A percentile compares a stretch with the other conserved stretches of the same genome.
phyloP scores from a whole-genome alignment of 2,797 vertebrate species.

The Leptoclinus maculatus region DNA sequence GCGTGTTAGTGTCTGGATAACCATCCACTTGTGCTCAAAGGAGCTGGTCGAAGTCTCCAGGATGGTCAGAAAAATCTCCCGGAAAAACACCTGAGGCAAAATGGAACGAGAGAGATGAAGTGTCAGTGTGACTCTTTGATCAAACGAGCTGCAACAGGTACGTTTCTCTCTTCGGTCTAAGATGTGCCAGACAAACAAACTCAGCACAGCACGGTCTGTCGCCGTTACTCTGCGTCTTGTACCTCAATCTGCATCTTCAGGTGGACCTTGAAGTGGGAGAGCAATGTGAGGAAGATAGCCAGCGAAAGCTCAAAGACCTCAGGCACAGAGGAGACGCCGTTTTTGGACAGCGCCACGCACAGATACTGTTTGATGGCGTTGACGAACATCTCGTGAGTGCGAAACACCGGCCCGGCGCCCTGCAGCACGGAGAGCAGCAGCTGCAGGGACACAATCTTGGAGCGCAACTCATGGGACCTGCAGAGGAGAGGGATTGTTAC shows the following conservation, averaged over 20 bases:
- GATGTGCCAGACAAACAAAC: background rate
- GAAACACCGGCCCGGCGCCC: slow-evolving; percentile 94
- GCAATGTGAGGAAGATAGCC: slow-evolving; percentile 96
- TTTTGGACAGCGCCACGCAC: slow-evolving; percentile 97
- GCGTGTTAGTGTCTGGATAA: slow-evolving; percentile 97
- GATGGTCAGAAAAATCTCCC: slow-evolving; percentile 98
- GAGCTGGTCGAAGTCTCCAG: slow-evolving; percentile 97
- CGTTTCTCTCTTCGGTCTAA: background rate
- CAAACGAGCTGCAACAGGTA: background rate
- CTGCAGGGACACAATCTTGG: slow-evolving; percentile 96
- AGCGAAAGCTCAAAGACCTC: slow-evolving; percentile 97
- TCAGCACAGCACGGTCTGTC: background rate
- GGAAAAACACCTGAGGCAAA: slow-evolving; percentile 92
- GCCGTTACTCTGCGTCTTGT: slow-evolving; percentile 17
- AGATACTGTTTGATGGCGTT: slow-evolving; percentile 98
- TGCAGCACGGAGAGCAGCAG: slow-evolving; percentile 95
- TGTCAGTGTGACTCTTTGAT: background rate
- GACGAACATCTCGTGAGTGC: slow-evolving; percentile 98
- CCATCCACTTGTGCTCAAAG: slow-evolving; percentile 99
- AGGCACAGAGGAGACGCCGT: slow-evolving; percentile 96
- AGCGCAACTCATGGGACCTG: slow-evolving; percentile 96
- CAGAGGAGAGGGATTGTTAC: slow-evolving; percentile 15
- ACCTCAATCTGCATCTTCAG: slow-evolving; percentile 99
- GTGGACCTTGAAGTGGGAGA: slow-evolving; percentile 97
- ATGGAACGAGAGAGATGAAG: background rate